Evolutionary conservation across 2,888 invertebrate genomes (phyloP).

Genomic region (Drosophila monieri): DNA sequence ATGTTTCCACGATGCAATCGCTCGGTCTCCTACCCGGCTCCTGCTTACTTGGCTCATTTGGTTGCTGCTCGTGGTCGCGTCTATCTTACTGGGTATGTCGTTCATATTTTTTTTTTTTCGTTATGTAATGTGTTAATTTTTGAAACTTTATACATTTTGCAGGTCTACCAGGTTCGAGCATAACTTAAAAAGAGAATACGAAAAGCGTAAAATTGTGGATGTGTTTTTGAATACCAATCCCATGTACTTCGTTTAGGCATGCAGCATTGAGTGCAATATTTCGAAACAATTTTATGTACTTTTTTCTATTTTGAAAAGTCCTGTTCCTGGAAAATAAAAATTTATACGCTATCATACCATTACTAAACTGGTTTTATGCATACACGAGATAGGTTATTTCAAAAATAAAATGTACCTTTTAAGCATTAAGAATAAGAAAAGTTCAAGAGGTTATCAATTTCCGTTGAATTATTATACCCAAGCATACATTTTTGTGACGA

Average conservation of each 20-base stretch:
- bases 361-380: too few relatives aligned
- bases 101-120: neutral
- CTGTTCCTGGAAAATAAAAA: too few relatives aligned
- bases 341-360: too few relatives aligned
- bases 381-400: too few relatives aligned
- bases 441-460: too few relatives aligned
- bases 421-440: too few relatives aligned
- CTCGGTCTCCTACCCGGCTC: slow-evolving; percentile 93
- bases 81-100: slow-evolving; percentile 80
- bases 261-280: neutral
- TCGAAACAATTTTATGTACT: too few relatives aligned
- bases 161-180: slow-evolving; percentile 62
- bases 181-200: slow-evolving; percentile 85
- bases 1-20: slow-evolving; percentile 93
- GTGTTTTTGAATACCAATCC: slow-evolving; percentile 86
- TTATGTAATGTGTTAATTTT: too few relatives aligned
- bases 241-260: slow-evolving; percentile 89
- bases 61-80: slow-evolving; percentile 89
- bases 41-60: slow-evolving; percentile 94
- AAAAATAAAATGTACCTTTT: too few relatives aligned
- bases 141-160: neutral
- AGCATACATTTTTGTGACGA: too few relatives aligned
- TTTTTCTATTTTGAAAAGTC: too few relatives aligned
- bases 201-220: slow-evolving; percentile 85
- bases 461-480: too few relatives aligned